Conservation (phyloP, 2,888 invertebrate species). For the Cataglyphis albicans region DNA sequence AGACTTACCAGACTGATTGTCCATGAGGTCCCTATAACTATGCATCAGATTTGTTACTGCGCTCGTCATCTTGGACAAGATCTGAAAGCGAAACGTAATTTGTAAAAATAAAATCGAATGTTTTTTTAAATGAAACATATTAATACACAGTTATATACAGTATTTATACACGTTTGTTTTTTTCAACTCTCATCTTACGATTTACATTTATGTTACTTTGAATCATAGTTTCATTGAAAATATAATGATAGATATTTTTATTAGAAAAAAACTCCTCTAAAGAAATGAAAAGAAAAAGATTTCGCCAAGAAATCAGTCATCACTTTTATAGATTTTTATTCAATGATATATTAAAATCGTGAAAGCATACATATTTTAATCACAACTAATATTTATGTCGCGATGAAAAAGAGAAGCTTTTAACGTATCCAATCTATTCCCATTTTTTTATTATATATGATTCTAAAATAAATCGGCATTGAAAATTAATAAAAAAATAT, state of each 20-base stretch:
- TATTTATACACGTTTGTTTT: neutral
- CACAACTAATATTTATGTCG: neutral
- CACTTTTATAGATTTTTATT: neutral
- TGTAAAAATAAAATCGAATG: neutral
- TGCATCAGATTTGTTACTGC: constrained; percentile 86
- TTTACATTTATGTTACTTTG: neutral
- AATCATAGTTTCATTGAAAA: neutral
- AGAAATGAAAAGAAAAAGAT: no score
- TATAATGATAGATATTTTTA: neutral
- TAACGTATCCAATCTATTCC: neutral
- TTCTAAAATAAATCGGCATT: neutral
- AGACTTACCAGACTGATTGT: constrained; percentile 90
- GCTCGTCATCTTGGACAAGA: constrained; percentile 87
- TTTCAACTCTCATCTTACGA: neutral
- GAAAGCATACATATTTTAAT: neutral
- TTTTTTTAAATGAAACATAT: no score
- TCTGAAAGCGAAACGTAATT: constrained; percentile 76
- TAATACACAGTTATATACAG: no score
- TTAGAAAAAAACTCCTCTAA: neutral
- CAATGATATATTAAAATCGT: neutral
- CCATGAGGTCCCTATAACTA: constrained; percentile 91
- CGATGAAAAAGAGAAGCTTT: neutral
- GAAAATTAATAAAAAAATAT: constrained; percentile 7
- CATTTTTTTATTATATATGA: neutral
- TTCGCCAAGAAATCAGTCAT: no score